These are phyloP conservation scores for Rhynchomys soricoides DNA, from an alignment of 2,113 vertebrate species.

Conservation along the genomic window DNA sequence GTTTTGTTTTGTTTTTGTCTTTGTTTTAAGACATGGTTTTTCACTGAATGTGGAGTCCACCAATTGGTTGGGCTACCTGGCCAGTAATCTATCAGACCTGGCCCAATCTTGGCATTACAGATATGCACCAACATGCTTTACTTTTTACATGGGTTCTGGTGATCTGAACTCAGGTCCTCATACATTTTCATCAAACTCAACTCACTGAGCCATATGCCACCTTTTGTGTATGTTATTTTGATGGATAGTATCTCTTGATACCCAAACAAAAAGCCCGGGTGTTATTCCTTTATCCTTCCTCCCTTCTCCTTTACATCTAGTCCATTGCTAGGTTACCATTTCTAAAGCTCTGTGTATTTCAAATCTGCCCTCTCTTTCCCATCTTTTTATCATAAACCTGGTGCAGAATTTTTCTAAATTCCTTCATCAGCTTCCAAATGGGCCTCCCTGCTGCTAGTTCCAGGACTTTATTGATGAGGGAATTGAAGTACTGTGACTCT, in stretches of 20 bases:
- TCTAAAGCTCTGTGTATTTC: neutral
- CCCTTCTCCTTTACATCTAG: neutral
- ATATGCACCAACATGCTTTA: too few species aligned
- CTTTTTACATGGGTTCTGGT: neutral
- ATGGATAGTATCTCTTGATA: neutral
- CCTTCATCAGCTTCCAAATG: constrained; percentile 18
- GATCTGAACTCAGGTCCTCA: neutral
- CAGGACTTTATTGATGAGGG: constrained; percentile 6
- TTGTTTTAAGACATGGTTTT: neutral
- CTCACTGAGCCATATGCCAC: too few species aligned
- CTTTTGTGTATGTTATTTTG: neutral
- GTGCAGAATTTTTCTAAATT: neutral
- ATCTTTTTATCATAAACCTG: neutral
- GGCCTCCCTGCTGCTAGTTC: neutral
- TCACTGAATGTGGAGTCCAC: neutral
- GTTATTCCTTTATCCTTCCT: neutral
- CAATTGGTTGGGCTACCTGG: neutral
- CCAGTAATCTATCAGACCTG: neutral
- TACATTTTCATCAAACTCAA: neutral
- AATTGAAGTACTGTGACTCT: constrained; percentile 32
- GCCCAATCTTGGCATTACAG: neutral
- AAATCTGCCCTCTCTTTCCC: neutral
- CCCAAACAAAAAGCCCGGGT: neutral
- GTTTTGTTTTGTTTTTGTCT: neutral
- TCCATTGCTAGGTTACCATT: neutral